phyloP scores from a whole-genome alignment of 2,888 invertebrate species.

The Arge pagana region DNA sequence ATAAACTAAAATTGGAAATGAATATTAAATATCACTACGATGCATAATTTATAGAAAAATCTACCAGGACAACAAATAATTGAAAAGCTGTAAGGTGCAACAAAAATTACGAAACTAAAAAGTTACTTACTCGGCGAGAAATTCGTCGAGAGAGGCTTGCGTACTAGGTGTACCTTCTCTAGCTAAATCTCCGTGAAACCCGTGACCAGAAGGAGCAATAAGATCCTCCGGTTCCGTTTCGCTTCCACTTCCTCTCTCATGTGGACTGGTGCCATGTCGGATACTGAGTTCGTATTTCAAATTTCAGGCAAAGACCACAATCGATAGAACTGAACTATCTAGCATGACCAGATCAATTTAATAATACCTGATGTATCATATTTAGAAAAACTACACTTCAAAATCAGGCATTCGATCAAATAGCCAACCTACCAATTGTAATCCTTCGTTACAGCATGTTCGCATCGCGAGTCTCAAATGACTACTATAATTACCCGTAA shows the following conservation, averaged over 20 bases:
- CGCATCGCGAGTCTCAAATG: no score
- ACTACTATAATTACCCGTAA: no score
- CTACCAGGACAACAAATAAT: conserved; percentile 8
- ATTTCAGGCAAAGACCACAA: conserved; percentile 7
- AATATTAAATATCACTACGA: no score
- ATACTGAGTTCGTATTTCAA: conserved; percentile 24
- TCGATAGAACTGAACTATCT: no score
- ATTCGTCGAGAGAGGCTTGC: conserved; percentile 56
- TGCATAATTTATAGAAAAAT: background rate
- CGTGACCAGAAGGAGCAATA: conserved; percentile 51
- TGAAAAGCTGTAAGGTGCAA: background rate
- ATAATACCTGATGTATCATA: no score
- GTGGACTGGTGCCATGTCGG: conserved; percentile 51
- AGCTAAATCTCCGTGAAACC: conserved; percentile 51
- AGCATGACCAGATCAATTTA: no score
- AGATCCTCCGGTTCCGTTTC: conserved; percentile 78
- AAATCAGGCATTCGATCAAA: no score
- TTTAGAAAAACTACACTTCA: no score
- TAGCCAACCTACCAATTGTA: no score
- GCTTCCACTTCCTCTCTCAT: conserved; percentile 67
- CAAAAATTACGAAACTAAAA: conserved; percentile 24
- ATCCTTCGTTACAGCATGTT: no score
- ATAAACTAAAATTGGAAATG: no score
- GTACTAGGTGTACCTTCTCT: conserved; percentile 53
- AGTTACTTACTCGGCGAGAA: conserved; percentile 59